Base-by-base conservation (phyloP, 2,888 invertebrate genomes). In the Liodrosophila aerea region DNA sequence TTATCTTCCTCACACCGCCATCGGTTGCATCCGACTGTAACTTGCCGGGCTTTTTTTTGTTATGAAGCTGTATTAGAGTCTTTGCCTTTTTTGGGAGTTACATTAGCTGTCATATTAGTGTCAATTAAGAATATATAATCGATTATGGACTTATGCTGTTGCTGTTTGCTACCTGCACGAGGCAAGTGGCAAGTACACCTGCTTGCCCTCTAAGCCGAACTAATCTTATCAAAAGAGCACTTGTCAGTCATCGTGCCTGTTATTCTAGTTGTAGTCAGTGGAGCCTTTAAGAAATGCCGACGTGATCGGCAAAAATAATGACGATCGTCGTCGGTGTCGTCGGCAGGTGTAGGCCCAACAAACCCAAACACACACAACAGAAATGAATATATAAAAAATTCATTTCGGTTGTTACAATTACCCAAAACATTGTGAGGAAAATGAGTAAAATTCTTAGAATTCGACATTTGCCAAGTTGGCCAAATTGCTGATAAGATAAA, bases 221-320 rank as follows among this genome's bases (percentile, higher is more conserved):
- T 78, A 82, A 82, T 82, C 78, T 82, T 71, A 78, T 82, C 82
- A 75, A 64, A 53, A 59, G 49, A 59, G 49, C 66, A 73, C 70
- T 68, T 68, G 73, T 70, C 75, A 75, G 72, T 46, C 76, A 64
- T 54, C 56, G 33, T 50, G 33, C 43, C 34, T 31, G 30, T 37
- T 18, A n/a, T 12, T 33, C 18, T 39, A 33, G 30, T 34, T 30
- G 22, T 16, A 13, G 43, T 37, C 58, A 27, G 36, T 68, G 65
- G 69, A 58, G 69, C 65, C 70, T 65, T 70, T 70, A 49, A 39
- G 8, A 44, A 45, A 60, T 46, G 60, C 64, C 56, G 69, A 57
- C 58, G 11, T 41, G 16, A 22, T 33, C 15, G 40, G 16, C 44
- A 36, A 33, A 52, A 40, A 44, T 46, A 36, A 56, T 58, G 15